Evolutionary conservation across 1,140 invertebrate species (phyloP).

Genomic region (Sminthurides bifidus): DNA sequence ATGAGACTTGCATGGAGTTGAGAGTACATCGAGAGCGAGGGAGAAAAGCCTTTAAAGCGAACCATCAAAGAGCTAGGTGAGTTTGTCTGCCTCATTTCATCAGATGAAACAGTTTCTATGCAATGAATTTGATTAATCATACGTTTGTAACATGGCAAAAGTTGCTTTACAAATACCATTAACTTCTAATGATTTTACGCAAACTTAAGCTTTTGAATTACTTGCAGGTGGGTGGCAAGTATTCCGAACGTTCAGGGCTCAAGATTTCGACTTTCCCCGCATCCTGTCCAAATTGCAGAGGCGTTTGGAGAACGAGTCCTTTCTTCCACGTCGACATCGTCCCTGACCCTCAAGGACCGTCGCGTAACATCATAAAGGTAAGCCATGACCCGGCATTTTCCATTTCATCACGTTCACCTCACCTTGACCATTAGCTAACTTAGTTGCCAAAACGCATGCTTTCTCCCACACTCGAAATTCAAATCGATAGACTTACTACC

Average conservation of each 20-base stretch:
- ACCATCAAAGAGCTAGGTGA: constrained; percentile 38
- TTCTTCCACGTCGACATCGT: constrained; percentile 44
- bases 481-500: too few species aligned
- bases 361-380: constrained; percentile 41
- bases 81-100: neutral
- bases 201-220: neutral
- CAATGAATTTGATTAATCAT: neutral
- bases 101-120: neutral
- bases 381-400: neutral
- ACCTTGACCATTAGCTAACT: neutral
- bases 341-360: constrained; percentile 38
- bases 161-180: too few species aligned
- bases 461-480: neutral
- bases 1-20: constrained; percentile 39
- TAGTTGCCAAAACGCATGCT: neutral
- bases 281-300: constrained; percentile 39
- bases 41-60: constrained; percentile 34
- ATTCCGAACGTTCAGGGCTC: constrained; percentile 37
- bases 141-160: too few species aligned
- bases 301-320: constrained; percentile 39
- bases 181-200: too few species aligned
- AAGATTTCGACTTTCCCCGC: constrained; percentile 38
- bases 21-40: constrained; percentile 38
- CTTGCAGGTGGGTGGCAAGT: constrained; percentile 44
- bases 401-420: neutral